Percentiles rank a stretch among this genome's conserved stretches.
phyloP scores from a whole-genome alignment of 2,113 vertebrate genomes.

The Nycticorax nycticorax region DNA sequence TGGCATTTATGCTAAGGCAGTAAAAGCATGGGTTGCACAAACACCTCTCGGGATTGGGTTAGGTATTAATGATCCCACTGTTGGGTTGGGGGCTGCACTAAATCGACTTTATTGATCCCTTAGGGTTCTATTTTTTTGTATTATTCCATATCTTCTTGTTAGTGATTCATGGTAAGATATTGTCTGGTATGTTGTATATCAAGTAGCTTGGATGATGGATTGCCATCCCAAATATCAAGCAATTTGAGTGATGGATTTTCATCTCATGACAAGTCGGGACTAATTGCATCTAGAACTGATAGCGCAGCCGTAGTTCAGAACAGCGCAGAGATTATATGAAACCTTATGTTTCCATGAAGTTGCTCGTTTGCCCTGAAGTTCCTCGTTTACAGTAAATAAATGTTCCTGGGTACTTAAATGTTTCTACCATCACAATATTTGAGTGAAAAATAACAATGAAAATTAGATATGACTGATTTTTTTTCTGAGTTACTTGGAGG shows the following conservation, averaged over 20 bases:
- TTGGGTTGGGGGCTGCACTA: not conserved
- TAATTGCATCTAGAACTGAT: not conserved
- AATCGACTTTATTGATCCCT: not conserved
- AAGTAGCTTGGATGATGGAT: not conserved
- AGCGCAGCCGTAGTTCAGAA: not conserved
- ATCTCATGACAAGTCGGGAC: not conserved
- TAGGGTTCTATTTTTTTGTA: not conserved
- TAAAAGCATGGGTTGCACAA: not conserved
- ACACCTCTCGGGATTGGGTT: not conserved
- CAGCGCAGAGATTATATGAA: not conserved
- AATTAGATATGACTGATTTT: not conserved
- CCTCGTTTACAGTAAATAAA: not conserved
- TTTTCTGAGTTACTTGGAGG: not conserved
- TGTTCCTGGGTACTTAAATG: not conserved
- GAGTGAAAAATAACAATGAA: not conserved
- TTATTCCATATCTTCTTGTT: not conserved
- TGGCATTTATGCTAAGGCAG: not conserved
- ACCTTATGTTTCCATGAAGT: not conserved
- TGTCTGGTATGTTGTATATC: not conserved
- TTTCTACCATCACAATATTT: not conserved
- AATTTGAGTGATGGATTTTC: not conserved
- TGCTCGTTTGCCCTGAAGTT: not conserved
- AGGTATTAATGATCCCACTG: not conserved
- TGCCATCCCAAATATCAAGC: not conserved
- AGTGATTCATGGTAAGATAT: not conserved